Evolutionary conservation across 2,113 vertebrate genomes (phyloP).

Genomic region (Hippocampus zosterae): DNA sequence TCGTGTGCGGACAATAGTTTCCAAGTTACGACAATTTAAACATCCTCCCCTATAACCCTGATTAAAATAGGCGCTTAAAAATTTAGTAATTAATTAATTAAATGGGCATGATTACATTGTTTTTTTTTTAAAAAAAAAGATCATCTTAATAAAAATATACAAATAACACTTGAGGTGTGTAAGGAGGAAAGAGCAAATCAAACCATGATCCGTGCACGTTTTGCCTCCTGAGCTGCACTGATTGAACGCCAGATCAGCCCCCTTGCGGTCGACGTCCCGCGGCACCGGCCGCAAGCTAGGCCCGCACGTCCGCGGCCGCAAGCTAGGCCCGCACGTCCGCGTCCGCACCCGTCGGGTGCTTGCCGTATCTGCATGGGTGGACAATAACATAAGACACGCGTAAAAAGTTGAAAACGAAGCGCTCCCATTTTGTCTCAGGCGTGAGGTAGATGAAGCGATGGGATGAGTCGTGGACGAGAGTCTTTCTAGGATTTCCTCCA

Average conservation of each 20-base stretch:
- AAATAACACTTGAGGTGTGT: constrained; percentile 42
- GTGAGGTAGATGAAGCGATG: constrained; percentile 73
- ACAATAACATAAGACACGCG: constrained; percentile 14
- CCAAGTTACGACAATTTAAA: constrained; percentile 35
- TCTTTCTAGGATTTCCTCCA: constrained; percentile 86
- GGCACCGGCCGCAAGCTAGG: constrained; percentile 39
- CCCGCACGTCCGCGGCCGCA: constrained; percentile 44
- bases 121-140: constrained; percentile 22
- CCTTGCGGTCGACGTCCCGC: constrained; percentile 47
- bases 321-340: constrained; percentile 49
- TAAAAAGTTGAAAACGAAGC: constrained; percentile 45
- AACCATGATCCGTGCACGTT: constrained; percentile 47
- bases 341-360: constrained; percentile 46
- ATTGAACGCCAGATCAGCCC: constrained; percentile 55
- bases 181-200: constrained; percentile 11
- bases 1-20: constrained; percentile 38
- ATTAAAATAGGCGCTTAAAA: constrained; percentile 38
- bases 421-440: constrained; percentile 61
- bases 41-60: constrained; percentile 43
- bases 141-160: too few species aligned
- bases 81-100: constrained; percentile 31
- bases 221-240: constrained; percentile 58
- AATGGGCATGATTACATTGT: constrained; percentile 35
- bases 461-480: constrained; percentile 12
- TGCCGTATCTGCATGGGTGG: constrained; percentile 63